Evolutionary conservation across 2,797 vertebrate genomes (phyloP).

Genomic region (Menidia menidia): DNA sequence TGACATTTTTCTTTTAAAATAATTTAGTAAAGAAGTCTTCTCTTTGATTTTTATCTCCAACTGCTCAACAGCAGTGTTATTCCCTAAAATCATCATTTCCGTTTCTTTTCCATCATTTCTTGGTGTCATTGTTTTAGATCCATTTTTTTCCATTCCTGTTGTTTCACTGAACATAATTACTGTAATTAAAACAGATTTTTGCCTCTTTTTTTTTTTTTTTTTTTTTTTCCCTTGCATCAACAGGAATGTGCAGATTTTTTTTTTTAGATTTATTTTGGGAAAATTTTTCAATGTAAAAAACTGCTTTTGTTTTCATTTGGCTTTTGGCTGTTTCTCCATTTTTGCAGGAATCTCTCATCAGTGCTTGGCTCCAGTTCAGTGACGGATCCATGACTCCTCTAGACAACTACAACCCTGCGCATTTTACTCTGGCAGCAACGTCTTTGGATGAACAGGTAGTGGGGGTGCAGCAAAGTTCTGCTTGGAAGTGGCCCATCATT

Average conservation of each 20-base stretch:
- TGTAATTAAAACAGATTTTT: constrained; percentile 51
- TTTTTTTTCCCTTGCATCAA: constrained; percentile 21
- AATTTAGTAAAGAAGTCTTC: constrained; percentile 55
- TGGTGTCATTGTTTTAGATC: constrained; percentile 49
- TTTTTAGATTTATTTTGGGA: constrained; percentile 39
- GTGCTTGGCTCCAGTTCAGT: constrained; percentile 95
- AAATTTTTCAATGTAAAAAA: constrained; percentile 33
- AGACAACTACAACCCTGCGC: constrained; percentile 89
- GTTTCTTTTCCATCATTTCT: constrained; percentile 7
- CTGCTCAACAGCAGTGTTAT: constrained; percentile 47
- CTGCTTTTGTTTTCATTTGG: constrained; percentile 8
- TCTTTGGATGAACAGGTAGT: constrained; percentile 89
- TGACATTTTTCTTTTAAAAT: constrained; percentile 44
- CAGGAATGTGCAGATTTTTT: constrained; percentile 28
- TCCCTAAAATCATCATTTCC: background rate
- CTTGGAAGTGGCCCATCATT: constrained; percentile 85
- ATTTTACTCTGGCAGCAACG: constrained; percentile 87
- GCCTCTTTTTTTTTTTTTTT: constrained; percentile 28
- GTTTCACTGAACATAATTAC: constrained; percentile 45
- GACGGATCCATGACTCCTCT: constrained; percentile 92
- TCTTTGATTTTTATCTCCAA: constrained; percentile 67
- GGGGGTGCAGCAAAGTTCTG: constrained; percentile 68
- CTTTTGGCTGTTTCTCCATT: constrained; percentile 30
- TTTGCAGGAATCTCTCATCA: constrained; percentile 91
- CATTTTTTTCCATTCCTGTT: constrained; percentile 26